phyloP scores from a whole-genome alignment of 2,113 vertebrate genomes.

The Coptodon bakossiorum region DNA sequence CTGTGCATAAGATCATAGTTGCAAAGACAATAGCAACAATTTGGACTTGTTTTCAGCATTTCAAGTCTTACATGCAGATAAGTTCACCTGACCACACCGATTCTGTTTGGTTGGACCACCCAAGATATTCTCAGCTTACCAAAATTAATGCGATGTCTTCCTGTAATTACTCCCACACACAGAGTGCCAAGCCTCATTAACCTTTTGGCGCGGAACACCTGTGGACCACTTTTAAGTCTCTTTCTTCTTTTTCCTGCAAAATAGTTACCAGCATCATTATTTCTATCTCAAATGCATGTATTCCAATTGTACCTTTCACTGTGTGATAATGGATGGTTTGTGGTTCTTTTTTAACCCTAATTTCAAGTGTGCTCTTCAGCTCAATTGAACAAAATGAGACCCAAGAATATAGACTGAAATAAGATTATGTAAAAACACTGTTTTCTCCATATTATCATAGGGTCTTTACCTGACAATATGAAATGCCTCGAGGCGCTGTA shows the following conservation, averaged over 20 bases:
- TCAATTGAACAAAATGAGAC: not conserved
- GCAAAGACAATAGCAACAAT: not conserved
- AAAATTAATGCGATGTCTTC: constrained; percentile 8
- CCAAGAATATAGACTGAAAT: accelerated
- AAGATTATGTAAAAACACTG: not conserved
- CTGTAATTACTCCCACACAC: constrained; percentile 35
- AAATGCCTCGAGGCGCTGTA: not conserved
- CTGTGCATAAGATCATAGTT: not conserved
- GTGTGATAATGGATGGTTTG: not conserved
- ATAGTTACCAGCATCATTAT: constrained; percentile 8
- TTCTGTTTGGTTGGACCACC: not conserved
- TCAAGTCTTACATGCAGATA: not conserved
- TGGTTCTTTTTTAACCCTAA: not conserved
- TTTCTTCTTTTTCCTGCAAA: constrained; percentile 2
- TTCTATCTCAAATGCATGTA: not conserved
- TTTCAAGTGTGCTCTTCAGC: not conserved
- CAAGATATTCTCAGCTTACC: not conserved
- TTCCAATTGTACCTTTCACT: not conserved
- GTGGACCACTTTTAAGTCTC: constrained; percentile 17
- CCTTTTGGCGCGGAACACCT: constrained; percentile 46
- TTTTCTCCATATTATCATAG: not conserved
- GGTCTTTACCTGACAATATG: not conserved
- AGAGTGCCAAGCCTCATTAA: constrained; percentile 42
- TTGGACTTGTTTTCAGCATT: not conserved
- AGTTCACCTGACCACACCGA: not conserved